Base-by-base conservation (phyloP, 2,888 invertebrate genomes). In the Hyposoter didymator region DNA sequence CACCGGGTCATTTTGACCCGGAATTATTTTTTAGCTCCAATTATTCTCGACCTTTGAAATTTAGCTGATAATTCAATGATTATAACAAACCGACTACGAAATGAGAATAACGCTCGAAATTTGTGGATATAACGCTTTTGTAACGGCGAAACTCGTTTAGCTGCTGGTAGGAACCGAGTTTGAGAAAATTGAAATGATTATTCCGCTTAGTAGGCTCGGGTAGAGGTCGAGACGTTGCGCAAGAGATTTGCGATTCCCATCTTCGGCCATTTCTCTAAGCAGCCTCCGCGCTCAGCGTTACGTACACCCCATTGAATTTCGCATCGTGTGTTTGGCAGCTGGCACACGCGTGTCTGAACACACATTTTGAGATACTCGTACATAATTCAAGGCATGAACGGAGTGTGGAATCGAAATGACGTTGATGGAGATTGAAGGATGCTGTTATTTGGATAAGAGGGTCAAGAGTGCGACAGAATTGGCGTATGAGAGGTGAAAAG, bases 311-410 rank as follows among this genome's bases (percentile, higher is more conserved):
- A 70, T n/a, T 72, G 82, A 52, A 72, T 72, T 64, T 83, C 35
- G 59, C 82, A 78, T 83, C 78, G 78, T 55, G 55, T 73, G 78
- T 83, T 83, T 78, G 55, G 55, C n/a, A 83, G 78, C 43, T 52
- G 72, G 66, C 52, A 39, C 22, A 73, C 43, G 73, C 73, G 82
- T 39, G 67, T 70, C 59, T 73, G 55, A 35, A 73, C 66, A 78
- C 64, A 73, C 73, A 67, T 83, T 83, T 84, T 74, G 59, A 74
- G 83, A 62, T 69, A 69, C 79, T 55, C 74, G 79, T 79, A 74
- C 28, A 49, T 69, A 84, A 79, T 84, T 79, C 84, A 62, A 28
- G 22, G 74, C 79, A 84, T 84, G 74, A 69, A 73, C 67, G 55
- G 45, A 55, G 47, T 47, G 62, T 28, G 76, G 69, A 73, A 55